Evolutionary conservation across 2,113 vertebrate species (phyloP).

Genomic region (Gulo gulo): DNA sequence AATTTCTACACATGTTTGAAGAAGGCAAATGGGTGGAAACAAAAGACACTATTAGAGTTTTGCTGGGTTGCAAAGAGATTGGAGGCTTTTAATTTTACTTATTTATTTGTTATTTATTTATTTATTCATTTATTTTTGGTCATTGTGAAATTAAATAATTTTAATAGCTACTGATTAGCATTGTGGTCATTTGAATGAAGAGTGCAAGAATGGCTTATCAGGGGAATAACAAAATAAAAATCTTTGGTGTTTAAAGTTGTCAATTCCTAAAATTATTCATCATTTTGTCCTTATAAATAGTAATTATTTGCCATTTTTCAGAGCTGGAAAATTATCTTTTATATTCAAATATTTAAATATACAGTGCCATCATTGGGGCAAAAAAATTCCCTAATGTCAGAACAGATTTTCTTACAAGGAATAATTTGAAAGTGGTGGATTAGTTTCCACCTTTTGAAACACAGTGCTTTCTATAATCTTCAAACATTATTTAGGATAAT

Average conservation of each 20-base stretch:
- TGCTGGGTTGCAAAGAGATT: conserved; percentile 65
- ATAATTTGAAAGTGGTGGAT: conserved; percentile 88
- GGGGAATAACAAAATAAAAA: conserved; percentile 80
- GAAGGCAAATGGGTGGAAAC: conserved; percentile 70
- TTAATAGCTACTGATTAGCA: conserved; percentile 75
- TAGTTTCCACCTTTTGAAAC: conserved; percentile 90
- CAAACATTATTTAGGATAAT: conserved; percentile 92
- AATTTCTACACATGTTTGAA: conserved; percentile 65
- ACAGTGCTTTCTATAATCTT: conserved; percentile 90
- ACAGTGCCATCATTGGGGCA: conserved; percentile 72
- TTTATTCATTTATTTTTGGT: background rate
- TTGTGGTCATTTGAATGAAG: conserved; percentile 68
- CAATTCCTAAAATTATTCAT: conserved; percentile 82
- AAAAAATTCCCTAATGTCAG: conserved; percentile 81
- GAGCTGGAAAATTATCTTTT: conserved; percentile 83
- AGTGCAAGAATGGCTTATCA: conserved; percentile 65
- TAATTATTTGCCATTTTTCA: conserved; percentile 85
- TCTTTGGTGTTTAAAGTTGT: conserved; percentile 80
- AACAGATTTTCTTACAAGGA: conserved; percentile 85
- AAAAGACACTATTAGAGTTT: conserved; percentile 64
- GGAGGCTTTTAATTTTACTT: conserved; percentile 41
- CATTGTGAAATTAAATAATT: conserved; percentile 80
- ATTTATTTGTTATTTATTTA: background rate
- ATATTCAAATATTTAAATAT: conserved; percentile 87
- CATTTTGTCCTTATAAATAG: conserved; percentile 84